These are phyloP conservation scores for Smithornis capensis DNA, from an alignment of 2,113 vertebrate genomes.

Conservation along the genomic window DNA sequence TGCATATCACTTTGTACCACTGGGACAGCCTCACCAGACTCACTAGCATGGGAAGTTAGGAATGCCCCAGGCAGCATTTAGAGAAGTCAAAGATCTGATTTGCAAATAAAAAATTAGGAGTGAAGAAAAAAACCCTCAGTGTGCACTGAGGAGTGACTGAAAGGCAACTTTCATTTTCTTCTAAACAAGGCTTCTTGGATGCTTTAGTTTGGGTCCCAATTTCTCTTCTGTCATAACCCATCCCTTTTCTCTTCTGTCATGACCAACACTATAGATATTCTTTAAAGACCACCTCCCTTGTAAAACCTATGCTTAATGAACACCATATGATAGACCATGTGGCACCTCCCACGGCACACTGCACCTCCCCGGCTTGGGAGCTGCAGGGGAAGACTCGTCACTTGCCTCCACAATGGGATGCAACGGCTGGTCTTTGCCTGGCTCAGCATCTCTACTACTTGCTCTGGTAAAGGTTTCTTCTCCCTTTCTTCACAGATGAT, in stretches of 20 bases:
- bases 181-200: not conserved
- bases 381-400: fast-evolving
- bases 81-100: not conserved
- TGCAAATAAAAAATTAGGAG: not conserved
- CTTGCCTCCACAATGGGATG: fast-evolving
- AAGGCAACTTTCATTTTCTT: not conserved
- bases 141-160: not conserved
- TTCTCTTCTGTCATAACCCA: not conserved
- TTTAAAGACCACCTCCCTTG: not conserved
- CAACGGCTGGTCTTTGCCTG: not conserved
- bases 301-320: not conserved
- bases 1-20: not conserved
- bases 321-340: not conserved
- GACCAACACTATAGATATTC: not conserved
- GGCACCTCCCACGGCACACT: not conserved
- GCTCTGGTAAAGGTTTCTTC: not conserved
- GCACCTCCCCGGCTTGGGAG: not conserved
- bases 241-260: not conserved
- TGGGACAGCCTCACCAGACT: fast-evolving
- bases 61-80: not conserved
- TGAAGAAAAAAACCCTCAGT: not conserved
- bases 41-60: not conserved
- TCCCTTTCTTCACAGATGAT: not conserved
- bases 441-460: not conserved
- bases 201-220: not conserved